A percentile compares a stretch with the other conserved stretches of the same genome.
These are phyloP conservation scores for Plutomurus gul DNA, from an alignment of 1,140 invertebrate genomes.

Conservation along the genomic window DNA sequence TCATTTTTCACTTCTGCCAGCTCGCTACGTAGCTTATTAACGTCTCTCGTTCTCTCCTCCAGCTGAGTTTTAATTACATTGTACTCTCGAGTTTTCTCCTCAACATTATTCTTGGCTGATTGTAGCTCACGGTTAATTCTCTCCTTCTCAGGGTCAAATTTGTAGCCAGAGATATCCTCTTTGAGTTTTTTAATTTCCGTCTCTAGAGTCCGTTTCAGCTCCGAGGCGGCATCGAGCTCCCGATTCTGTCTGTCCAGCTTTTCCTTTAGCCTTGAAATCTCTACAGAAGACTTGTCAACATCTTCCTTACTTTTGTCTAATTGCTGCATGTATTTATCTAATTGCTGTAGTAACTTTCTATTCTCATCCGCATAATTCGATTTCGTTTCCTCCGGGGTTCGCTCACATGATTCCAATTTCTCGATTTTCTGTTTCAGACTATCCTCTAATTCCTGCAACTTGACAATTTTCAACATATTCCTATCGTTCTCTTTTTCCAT, in stretches of 20 bases:
- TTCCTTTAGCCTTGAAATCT: constrained; percentile 77
- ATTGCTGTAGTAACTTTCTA: constrained; percentile 18
- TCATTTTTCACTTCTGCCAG: constrained; percentile 56
- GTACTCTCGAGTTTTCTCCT: constrained; percentile 51
- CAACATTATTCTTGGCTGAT: constrained; percentile 54
- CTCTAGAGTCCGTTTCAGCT: constrained; percentile 15
- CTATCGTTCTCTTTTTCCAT: constrained; percentile 23
- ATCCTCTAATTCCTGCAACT: constrained; percentile 3
- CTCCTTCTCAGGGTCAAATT: constrained; percentile 15
- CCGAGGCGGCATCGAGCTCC: constrained; percentile 59
- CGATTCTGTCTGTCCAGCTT: constrained; percentile 64
- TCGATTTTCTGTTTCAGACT: background rate
- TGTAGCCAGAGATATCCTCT: background rate
- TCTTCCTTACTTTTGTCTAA: constrained; percentile 69
- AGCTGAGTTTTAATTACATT: constrained; percentile 64
- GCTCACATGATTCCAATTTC: background rate
- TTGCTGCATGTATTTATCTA: constrained; percentile 11
- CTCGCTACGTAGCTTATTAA: constrained; percentile 69
- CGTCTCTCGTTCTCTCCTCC: constrained; percentile 66
- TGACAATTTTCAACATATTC: constrained; percentile 17
- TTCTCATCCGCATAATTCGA: constrained; percentile 29
- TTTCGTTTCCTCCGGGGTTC: constrained; percentile 21
- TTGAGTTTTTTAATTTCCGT: constrained; percentile 13
- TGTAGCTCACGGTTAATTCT: constrained; percentile 31
- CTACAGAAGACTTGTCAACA: constrained; percentile 77